These are phyloP conservation scores for Paguma larvata DNA, from an alignment of 2,797 vertebrate genomes.

Conservation along the genomic window DNA sequence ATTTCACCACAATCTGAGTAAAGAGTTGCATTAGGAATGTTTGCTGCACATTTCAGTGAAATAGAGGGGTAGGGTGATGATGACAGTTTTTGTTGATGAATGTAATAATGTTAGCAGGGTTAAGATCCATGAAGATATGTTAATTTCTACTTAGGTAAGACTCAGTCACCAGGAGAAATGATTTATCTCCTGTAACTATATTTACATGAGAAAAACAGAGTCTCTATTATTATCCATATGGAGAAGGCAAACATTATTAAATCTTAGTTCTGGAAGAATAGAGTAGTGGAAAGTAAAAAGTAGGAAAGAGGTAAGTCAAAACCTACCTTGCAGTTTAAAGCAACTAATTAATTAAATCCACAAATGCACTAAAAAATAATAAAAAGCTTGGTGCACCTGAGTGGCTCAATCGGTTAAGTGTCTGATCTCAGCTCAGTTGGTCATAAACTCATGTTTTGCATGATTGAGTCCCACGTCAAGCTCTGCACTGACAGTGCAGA, in stretches of 20 bases:
- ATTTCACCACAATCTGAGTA: slow-evolving; percentile 6
- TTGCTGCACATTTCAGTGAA: slow-evolving; percentile 31
- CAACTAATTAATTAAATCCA: slow-evolving; percentile 31
- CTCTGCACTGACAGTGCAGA: no score
- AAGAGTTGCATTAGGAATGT: neutral
- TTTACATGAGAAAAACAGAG: neutral
- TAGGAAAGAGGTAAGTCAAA: neutral
- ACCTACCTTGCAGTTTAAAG: neutral
- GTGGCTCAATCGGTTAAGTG: no score
- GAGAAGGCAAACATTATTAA: neutral
- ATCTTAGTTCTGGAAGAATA: neutral
- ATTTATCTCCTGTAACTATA: neutral
- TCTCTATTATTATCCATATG: neutral
- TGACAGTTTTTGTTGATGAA: neutral
- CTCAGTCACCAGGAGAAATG: neutral
- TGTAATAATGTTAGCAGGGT: neutral
- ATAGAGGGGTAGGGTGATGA: neutral
- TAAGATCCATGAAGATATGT: neutral
- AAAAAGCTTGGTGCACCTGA: neutral
- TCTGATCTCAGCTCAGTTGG: no score
- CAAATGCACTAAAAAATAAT: neutral
- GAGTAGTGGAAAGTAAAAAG: neutral
- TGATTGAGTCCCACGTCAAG: no score
- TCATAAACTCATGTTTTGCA: no score
- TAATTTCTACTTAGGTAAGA: slow-evolving; percentile 7